Conservation (phyloP, 2,797 vertebrate genomes). For the Sebastes elongatus region DNA sequence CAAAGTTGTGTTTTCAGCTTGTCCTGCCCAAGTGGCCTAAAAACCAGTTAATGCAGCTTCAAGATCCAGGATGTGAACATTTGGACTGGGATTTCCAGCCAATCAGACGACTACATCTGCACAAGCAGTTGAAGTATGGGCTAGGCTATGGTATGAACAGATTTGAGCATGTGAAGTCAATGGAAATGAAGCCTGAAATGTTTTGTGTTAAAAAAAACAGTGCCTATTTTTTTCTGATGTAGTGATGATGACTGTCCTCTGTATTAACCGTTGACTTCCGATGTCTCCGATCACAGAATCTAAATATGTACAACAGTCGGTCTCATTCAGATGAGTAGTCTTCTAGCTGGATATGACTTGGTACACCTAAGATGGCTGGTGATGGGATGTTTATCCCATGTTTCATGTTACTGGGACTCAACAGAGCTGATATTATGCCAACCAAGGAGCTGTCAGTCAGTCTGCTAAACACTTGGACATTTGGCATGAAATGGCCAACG, state of each 20-base stretch:
- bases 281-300: constrained; percentile 25
- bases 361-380: constrained; percentile 33
- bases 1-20: background rate
- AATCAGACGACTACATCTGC: background rate
- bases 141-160: background rate
- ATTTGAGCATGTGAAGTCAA: constrained; percentile 32
- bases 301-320: background rate
- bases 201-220: constrained; percentile 54
- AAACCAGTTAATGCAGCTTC: background rate
- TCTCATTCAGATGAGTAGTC: constrained; percentile 25
- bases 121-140: background rate
- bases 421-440: background rate
- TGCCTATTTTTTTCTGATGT: constrained; percentile 61
- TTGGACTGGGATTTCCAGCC: background rate
- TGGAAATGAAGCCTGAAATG: constrained; percentile 28
- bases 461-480: background rate
- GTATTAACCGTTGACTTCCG: constrained; percentile 33
- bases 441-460: background rate
- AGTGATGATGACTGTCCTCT: constrained; percentile 25
- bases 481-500: background rate
- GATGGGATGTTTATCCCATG: background rate
- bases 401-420: background rate
- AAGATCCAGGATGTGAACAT: background rate
- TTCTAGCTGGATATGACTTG: constrained; percentile 13
- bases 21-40: background rate